Base-by-base conservation (phyloP, 2,113 vertebrate species). In the Rafetus swinhoei region DNA sequence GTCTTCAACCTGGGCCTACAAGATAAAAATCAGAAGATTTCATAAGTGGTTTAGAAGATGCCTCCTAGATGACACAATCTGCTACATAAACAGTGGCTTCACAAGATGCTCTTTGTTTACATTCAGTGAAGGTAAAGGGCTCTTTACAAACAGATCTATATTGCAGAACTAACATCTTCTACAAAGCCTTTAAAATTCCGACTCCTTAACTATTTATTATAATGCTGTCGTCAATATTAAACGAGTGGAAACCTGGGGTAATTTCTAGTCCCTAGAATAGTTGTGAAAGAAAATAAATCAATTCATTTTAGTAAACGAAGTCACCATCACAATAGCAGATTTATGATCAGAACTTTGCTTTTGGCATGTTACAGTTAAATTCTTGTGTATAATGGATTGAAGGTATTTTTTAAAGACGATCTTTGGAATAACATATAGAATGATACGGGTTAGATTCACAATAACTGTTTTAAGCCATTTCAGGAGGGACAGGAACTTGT, bases 381-480 rank as follows among this genome's bases (percentile, higher is more conserved):
- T 89, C 7, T n/a, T 12, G 39, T 11, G 2, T 35, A 45, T 86
- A 80, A 56, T 9, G 2, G n/a, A 69, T 16, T 60, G 74, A 35
- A 83, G 21, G 84, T 19, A 25, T 22, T 18, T 76, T 85, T 89
- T 59, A 85, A 95, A 93, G 92, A 39, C 76, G 88, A 57, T 39
- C 65, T 65, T 65, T 86, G 81, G 22, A 89, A 92, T 22, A 79
- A 94, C 89, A 79, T 54, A 82, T 65, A 90, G 90, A 11, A 82
- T 65, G 57, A 24, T 90, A 1, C 27, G 91, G 88, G 11, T 56
- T 5, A 24, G 89, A 95, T 45, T 94, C 85, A 45, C 24, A 62
- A 53, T 79, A 93, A 65, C 82, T 95, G 89, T 93, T 95, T 95
- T 69, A 93, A 95, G 56, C 25, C 79, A 90, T 3, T 65, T 54